phyloP scores from a whole-genome alignment of 2,113 vertebrate species.

The Oplegnathus fasciatus region DNA sequence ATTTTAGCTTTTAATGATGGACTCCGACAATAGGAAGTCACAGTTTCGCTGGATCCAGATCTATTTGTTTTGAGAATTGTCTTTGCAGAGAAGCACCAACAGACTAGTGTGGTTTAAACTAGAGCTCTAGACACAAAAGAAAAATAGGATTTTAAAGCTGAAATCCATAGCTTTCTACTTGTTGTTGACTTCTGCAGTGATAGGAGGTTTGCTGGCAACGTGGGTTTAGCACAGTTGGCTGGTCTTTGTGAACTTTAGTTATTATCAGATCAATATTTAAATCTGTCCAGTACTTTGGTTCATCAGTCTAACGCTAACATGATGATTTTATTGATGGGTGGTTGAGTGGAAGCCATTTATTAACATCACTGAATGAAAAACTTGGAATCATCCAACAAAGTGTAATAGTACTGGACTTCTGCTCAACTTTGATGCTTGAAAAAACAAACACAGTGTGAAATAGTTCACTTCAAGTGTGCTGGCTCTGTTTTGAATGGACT shows the following conservation, averaged over 20 bases:
- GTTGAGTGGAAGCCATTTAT: not conserved
- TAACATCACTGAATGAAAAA: not conserved
- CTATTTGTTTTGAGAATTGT: conserved; percentile 20
- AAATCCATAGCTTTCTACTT: not conserved
- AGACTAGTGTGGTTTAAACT: not conserved
- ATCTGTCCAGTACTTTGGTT: not conserved
- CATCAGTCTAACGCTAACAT: not conserved
- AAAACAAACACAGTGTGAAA: conserved; percentile 6
- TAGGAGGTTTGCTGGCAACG: not conserved
- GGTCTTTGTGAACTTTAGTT: not conserved
- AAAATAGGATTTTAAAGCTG: not conserved
- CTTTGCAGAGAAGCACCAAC: conserved; percentile 1
- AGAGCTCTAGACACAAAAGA: not conserved
- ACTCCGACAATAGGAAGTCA: conserved; percentile 35
- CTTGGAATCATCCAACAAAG: not conserved
- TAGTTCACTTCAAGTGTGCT: not conserved
- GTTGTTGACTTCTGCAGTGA: not conserved
- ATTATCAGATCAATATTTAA: not conserved
- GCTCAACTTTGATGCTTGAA: not conserved
- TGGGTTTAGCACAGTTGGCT: not conserved
- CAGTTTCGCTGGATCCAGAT: conserved; percentile 22
- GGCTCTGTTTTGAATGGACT: conserved; percentile 1
- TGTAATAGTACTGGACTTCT: not conserved
- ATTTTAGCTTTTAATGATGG: conserved; percentile 30
- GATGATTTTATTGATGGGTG: not conserved